These are phyloP conservation scores for Babylonia areolata DNA, from an alignment of 1,140 invertebrate species.

Conservation along the genomic window DNA sequence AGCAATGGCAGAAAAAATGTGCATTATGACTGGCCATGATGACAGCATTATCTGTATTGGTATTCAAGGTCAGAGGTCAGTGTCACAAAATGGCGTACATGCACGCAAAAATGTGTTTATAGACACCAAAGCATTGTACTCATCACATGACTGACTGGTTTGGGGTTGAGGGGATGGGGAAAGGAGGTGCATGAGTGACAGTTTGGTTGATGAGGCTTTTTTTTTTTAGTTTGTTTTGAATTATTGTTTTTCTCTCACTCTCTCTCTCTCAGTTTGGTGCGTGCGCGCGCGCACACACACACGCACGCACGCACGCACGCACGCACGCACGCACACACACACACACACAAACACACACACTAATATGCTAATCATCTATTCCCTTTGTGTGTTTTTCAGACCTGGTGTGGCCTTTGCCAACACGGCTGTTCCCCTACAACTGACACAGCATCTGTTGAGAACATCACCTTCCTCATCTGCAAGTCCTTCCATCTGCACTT, in stretches of 20 bases:
- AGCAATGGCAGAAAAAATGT: no score
- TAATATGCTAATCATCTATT: neutral
- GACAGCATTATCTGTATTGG: no score
- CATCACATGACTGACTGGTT: neutral
- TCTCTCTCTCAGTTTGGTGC: neutral
- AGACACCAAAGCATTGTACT: neutral
- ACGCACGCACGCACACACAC: neutral
- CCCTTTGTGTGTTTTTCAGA: neutral
- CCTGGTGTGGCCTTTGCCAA: neutral
- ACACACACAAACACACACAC: neutral
- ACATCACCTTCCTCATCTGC: neutral
- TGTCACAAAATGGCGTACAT: neutral
- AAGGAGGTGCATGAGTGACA: no score
- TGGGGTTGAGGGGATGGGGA: no score
- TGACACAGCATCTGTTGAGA: neutral
- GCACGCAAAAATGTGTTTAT: neutral
- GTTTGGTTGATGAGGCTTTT: no score
- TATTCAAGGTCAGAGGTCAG: no score
- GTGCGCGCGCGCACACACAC: neutral
- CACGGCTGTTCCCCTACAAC: constrained; percentile 9
- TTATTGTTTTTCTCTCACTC: neutral
- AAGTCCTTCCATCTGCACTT: neutral
- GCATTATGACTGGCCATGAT: no score
- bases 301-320: neutral
- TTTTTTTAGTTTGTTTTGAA: no score